Evolutionary conservation across 2,113 vertebrate genomes (phyloP).

Genomic region (Eubucco bourcierii): DNA sequence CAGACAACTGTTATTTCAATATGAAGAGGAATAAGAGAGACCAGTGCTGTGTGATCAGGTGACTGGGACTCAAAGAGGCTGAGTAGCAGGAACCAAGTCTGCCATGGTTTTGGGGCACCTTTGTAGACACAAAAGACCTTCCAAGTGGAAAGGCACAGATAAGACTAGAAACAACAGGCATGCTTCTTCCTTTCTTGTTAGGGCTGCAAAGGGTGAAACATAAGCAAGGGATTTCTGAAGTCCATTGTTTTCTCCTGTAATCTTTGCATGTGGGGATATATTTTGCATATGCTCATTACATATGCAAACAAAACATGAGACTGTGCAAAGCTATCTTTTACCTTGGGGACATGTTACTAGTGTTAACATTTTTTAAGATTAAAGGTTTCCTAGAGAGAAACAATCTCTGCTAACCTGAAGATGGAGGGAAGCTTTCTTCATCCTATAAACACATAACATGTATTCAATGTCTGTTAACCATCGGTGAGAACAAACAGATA

Average conservation of each 20-base stretch:
- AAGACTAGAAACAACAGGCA: neutral
- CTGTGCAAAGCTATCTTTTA: neutral
- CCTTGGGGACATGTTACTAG: neutral
- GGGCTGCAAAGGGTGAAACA: neutral
- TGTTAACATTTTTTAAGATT: neutral
- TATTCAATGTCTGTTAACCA: neutral
- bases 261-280: neutral
- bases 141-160: neutral
- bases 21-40: conserved; percentile 86
- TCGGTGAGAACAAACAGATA: neutral
- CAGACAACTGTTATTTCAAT: conserved; percentile 94
- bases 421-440: neutral
- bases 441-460: neutral
- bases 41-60: conserved; percentile 98
- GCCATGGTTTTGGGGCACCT: neutral
- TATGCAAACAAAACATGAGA: neutral
- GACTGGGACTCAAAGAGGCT: neutral
- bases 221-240: neutral
- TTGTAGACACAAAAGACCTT: neutral
- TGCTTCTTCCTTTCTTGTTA: neutral
- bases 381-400: neutral
- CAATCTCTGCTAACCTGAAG: neutral
- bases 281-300: neutral
- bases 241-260: neutral
- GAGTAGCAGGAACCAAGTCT: neutral